These are phyloP conservation scores for Julus scanicus DNA, from an alignment of 2,888 invertebrate genomes.

Conservation along the genomic window DNA sequence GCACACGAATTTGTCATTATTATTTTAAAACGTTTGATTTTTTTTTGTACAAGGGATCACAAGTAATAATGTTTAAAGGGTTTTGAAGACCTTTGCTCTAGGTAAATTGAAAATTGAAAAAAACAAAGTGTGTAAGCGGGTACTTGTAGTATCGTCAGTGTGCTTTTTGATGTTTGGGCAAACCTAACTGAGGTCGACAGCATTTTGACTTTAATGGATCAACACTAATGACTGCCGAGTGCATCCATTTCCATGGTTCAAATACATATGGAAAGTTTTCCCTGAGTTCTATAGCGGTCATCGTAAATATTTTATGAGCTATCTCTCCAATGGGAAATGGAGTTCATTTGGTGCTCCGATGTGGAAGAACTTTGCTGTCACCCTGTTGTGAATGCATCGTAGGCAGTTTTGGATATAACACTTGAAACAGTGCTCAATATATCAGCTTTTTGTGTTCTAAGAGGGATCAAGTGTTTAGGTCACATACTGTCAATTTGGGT, in stretches of 20 bases:
- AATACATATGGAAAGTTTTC: background rate
- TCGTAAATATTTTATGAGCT: background rate
- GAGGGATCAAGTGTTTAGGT: background rate
- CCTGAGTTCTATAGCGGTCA: background rate
- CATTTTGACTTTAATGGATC: background rate
- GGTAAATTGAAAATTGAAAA: no score
- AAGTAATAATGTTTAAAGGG: no score
- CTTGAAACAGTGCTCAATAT: slow-evolving; percentile 3
- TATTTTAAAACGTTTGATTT: no score
- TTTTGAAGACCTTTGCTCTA: no score
- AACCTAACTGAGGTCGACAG: background rate
- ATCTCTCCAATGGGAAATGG: background rate
- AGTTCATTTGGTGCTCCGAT: background rate
- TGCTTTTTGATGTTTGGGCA: background rate
- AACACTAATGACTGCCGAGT: background rate
- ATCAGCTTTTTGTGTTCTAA: background rate
- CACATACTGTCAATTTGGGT: background rate
- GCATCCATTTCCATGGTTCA: background rate
- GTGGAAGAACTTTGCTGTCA: background rate
- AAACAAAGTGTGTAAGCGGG: no score
- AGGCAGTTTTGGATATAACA: background rate
- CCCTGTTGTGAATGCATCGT: background rate
- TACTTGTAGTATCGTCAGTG: background rate
- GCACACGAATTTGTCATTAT: no score
- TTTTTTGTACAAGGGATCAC: no score